phyloP scores from a whole-genome alignment of 2,797 vertebrate genomes.

The Helicolenus hilgendorfi region DNA sequence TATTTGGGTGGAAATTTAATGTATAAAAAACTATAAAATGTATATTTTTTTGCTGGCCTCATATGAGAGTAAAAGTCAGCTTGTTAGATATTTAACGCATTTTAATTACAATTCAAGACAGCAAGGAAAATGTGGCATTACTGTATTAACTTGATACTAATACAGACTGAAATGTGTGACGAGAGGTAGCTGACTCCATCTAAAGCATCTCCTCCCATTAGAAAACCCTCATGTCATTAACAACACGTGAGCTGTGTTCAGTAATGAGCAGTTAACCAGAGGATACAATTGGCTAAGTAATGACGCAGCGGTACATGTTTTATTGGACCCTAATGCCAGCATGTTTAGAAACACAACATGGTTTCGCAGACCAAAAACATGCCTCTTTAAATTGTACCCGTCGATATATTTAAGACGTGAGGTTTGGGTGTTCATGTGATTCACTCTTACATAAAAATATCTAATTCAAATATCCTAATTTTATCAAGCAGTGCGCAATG shows the following conservation, averaged over 20 bases:
- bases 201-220: constrained; percentile 30
- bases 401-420: constrained; percentile 29
- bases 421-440: constrained; percentile 33
- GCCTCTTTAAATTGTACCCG: constrained; percentile 33
- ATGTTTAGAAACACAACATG: constrained; percentile 43
- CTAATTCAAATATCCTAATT: constrained; percentile 51
- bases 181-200: constrained; percentile 30
- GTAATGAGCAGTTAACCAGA: constrained; percentile 71
- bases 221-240: constrained; percentile 71
- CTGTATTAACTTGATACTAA: too few relatives aligned
- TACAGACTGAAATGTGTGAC: constrained; percentile 15
- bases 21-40: constrained; percentile 27
- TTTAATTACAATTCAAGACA: neutral
- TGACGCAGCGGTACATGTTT: constrained; percentile 50
- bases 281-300: constrained; percentile 57
- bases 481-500: constrained; percentile 38
- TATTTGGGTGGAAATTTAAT: constrained; percentile 33
- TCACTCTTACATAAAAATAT: constrained; percentile 40
- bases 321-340: constrained; percentile 60
- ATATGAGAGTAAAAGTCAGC: constrained; percentile 25
- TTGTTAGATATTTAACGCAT: constrained; percentile 1
- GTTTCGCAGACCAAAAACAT: constrained; percentile 31
- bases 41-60: constrained; percentile 11
- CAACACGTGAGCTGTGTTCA: constrained; percentile 61
- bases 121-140: neutral